Base-by-base conservation (phyloP, 2,888 invertebrate genomes). In the Campoplex capitator region DNA sequence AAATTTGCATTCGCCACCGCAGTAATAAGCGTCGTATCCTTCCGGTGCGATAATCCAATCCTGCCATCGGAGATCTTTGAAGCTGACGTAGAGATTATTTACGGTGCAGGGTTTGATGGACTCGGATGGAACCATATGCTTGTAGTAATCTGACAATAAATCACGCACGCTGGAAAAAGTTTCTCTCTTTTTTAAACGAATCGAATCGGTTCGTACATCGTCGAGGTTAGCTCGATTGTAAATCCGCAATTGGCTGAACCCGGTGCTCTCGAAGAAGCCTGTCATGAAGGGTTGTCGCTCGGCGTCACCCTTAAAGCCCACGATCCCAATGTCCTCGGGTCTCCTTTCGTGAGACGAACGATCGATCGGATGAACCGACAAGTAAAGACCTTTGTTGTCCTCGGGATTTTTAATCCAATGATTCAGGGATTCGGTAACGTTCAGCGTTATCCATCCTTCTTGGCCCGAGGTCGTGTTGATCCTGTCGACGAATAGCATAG, bases 41-140 rank as follows among this genome's bases (percentile, higher is more conserved):
- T 97, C 97, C 0, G 98, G 98, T 0, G 98, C 98, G 87, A 99
- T 98, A 86, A 99, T 98, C 98, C 98, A 98, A 93, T 98, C 98
- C 96, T 97, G 97, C 97, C 97, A 98, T 89, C 97, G 96, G 85
- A 97, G 95, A 94, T 98, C 97, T 92, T 97, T 97, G 93, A 99
- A 99, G 93, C 97, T 98, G 79, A 99, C 98, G 92, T 98, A 98
- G 1, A 99, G 95, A 2, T 97, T 98, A 94, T 97, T 97, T 92
- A 97, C 97, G 94, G 97, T 97, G 94, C 98, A 98, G 90, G 96
- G 97, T 92, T 97, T 96, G 28, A 96, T 95, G 42, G 91, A 89
- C 32, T 81, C 79, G 54, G 88, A 80, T 56, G 73, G 54, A 35
- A 56, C n/a, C 75, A 80, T 58, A 70, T 87, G 85, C 86, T 80